A percentile compares a stretch with the other conserved stretches of the same genome.
Evolutionary conservation across 2,113 vertebrate genomes (phyloP).

Genomic region (zebrafish (Danio rerio)): DNA sequence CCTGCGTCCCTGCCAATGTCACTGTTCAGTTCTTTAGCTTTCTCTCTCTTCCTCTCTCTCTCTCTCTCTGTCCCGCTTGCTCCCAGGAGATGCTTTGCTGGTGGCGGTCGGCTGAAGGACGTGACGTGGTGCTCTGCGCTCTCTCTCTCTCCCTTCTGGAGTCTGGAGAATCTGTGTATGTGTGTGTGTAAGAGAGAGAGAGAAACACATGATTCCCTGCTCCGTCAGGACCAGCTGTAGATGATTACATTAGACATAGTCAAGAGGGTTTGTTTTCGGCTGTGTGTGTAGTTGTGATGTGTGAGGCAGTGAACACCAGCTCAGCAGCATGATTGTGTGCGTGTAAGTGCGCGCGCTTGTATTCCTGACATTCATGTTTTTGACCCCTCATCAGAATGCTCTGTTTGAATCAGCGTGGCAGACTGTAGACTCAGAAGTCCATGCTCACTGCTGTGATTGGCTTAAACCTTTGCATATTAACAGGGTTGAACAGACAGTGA

Average conservation of each 20-base stretch:
- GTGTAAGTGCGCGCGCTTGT: no score
- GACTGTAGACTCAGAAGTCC: no score
- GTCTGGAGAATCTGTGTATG: slow-evolving; percentile 18
- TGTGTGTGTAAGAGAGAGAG: slow-evolving; percentile 11
- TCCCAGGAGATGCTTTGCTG: slow-evolving; percentile 43
- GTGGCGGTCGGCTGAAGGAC: slow-evolving; percentile 52
- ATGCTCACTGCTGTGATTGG: no score
- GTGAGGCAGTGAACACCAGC: no score
- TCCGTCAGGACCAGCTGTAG: slow-evolving; percentile 20
- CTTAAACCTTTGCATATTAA: no score
- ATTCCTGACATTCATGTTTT: no score
- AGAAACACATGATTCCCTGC: slow-evolving; percentile 35
- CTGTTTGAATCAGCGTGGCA: no score
- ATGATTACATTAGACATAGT: slow-evolving; percentile 25
- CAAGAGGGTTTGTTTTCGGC: slow-evolving; percentile 30
- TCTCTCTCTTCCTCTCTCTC: slow-evolving; percentile 37
- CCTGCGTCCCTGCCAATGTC: slow-evolving; percentile 19
- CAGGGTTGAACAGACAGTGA: no score
- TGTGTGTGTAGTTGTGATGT: slow-evolving; percentile 29
- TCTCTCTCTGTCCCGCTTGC: slow-evolving; percentile 47
- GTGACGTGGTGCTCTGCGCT: slow-evolving; percentile 10
- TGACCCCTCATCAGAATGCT: no score
- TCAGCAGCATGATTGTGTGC: slow-evolving; percentile 37
- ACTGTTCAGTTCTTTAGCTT: slow-evolving; percentile 33
- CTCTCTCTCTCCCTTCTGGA: neutral